Percentiles rank a stretch among this genome's conserved stretches.
phyloP scores from a whole-genome alignment of 2,888 invertebrate species.

The Buathra laborator region DNA sequence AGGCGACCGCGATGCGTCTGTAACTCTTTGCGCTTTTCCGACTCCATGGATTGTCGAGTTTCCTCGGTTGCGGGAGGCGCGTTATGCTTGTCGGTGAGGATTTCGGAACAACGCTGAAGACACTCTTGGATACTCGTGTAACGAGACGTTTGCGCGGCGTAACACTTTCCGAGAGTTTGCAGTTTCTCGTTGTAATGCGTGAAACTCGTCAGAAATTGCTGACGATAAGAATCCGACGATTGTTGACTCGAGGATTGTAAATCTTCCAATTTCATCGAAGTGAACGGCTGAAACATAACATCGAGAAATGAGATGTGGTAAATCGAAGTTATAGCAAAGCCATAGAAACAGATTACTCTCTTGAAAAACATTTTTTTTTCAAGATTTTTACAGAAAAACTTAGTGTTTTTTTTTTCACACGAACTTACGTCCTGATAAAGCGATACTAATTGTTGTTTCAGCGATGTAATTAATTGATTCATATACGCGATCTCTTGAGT shows the following conservation, averaged over 20 bases:
- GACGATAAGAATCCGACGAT: slow-evolving; percentile 47
- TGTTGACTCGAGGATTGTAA: background rate
- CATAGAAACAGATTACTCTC: background rate
- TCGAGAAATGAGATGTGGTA: no score
- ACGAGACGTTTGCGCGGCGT: slow-evolving; percentile 73
- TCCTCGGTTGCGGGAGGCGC: background rate
- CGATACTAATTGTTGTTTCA: slow-evolving; percentile 67
- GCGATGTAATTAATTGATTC: slow-evolving; percentile 40
- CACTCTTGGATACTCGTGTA: slow-evolving; percentile 74
- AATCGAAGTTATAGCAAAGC: no score
- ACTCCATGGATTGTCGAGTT: slow-evolving; percentile 19
- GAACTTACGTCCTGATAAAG: slow-evolving; percentile 25
- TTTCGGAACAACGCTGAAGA: slow-evolving; percentile 74
- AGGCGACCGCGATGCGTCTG: slow-evolving; percentile 69
- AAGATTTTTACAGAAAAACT: background rate
- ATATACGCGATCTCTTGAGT: slow-evolving; percentile 54
- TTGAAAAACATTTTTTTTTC: background rate
- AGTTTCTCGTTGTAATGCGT: slow-evolving; percentile 76
- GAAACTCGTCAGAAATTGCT: slow-evolving; percentile 71
- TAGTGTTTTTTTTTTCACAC: background rate
- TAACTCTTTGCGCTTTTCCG: slow-evolving; percentile 66
- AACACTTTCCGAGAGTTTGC: slow-evolving; percentile 72
- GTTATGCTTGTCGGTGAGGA: slow-evolving; percentile 63
- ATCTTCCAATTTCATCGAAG: slow-evolving; percentile 42
- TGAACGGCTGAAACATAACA: slow-evolving; percentile 54